A percentile compares a stretch with the other conserved stretches of the same genome.
phyloP scores from a whole-genome alignment of 1,140 invertebrate genomes.

The Grapholita molesta region DNA sequence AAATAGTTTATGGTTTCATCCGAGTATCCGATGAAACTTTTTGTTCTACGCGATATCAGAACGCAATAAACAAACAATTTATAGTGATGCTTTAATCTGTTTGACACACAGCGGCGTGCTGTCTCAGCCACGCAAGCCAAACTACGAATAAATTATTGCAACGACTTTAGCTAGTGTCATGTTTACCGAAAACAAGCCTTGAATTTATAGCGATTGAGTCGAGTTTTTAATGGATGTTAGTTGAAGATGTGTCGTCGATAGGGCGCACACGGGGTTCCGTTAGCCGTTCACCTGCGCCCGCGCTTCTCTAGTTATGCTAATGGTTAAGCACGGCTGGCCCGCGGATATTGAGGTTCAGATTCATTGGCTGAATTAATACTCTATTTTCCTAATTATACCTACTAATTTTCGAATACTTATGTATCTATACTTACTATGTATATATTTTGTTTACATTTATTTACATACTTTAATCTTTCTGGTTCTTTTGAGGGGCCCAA shows the following conservation, averaged over 20 bases:
- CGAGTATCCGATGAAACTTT: slow-evolving; percentile 38
- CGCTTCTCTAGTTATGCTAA: slow-evolving; percentile 74
- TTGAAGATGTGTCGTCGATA: slow-evolving; percentile 59
- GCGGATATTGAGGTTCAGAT: slow-evolving; percentile 30
- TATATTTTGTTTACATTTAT: too few relatives aligned
- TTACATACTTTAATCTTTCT: too few relatives aligned
- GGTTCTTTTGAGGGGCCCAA: too few relatives aligned
- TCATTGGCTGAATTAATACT: slow-evolving; percentile 28
- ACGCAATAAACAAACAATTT: slow-evolving; percentile 56
- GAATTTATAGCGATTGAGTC: slow-evolving; percentile 38
- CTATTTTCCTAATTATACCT: background rate
- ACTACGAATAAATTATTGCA: slow-evolving; percentile 42
- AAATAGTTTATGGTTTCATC: slow-evolving; percentile 37
- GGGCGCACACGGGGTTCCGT: slow-evolving; percentile 50
- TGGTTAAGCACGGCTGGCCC: slow-evolving; percentile 52
- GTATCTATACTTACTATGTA: too few relatives aligned
- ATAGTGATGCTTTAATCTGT: slow-evolving; percentile 57
- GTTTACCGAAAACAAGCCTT: slow-evolving; percentile 38
- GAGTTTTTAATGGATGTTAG: slow-evolving; percentile 41
- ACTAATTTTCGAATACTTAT: slow-evolving; percentile 4
- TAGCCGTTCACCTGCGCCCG: slow-evolving; percentile 71
- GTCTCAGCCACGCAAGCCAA: slow-evolving; percentile 51
- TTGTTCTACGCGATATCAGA: slow-evolving; percentile 44
- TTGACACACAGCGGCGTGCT: slow-evolving; percentile 46
- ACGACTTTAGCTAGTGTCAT: slow-evolving; percentile 29